These are phyloP conservation scores for Sebastes oblongus DNA, from an alignment of 2,797 vertebrate species.

Conservation along the genomic window DNA sequence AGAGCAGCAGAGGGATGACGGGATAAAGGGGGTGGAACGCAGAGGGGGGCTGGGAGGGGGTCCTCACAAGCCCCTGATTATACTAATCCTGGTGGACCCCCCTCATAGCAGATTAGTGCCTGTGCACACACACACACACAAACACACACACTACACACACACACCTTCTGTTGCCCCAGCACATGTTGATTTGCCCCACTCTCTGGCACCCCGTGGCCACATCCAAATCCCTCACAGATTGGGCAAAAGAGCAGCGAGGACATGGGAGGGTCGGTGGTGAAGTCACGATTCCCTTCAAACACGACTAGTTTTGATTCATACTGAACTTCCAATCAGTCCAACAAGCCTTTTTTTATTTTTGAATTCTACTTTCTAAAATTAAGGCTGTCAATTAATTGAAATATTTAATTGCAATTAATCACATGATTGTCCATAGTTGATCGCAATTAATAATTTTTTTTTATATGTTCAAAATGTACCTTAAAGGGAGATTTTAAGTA, in stretches of 20 bases:
- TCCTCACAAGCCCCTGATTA: constrained; percentile 73
- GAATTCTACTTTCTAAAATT: background rate
- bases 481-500: too few relatives aligned
- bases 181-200: constrained; percentile 70
- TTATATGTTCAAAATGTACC: too few relatives aligned
- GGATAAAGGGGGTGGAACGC: constrained; percentile 33
- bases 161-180: constrained; percentile 68
- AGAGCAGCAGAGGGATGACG: constrained; percentile 19
- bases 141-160: constrained; percentile 32
- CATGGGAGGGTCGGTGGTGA: background rate
- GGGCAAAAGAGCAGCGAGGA: constrained; percentile 35
- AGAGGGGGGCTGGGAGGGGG: constrained; percentile 37
- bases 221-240: constrained; percentile 63
- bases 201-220: constrained; percentile 43
- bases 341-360: background rate
- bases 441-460: too few relatives aligned
- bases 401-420: too few relatives aligned
- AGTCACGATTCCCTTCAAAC: constrained; percentile 20
- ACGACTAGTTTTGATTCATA: background rate
- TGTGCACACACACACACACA: constrained; percentile 43
- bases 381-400: too few relatives aligned
- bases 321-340: background rate
- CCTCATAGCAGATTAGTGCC: constrained; percentile 69
- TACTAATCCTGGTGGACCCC: constrained; percentile 78
- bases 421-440: too few relatives aligned